Percentiles rank a stretch among this genome's conserved stretches.
Conservation (phyloP, 1,140 invertebrate species). For the Dryas iulia region DNA sequence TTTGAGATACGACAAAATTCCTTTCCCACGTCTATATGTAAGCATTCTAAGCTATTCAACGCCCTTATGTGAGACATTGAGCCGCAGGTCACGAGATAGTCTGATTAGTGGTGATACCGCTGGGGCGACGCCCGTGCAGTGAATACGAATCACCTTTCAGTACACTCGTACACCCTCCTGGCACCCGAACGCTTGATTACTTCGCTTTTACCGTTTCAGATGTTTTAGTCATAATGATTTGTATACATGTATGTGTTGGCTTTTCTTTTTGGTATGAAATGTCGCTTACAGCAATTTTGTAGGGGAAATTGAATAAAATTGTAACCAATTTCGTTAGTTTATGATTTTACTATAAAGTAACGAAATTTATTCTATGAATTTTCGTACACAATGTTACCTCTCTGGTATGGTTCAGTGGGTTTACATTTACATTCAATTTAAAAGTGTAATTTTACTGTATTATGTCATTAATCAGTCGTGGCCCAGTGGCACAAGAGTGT, state of each 20-base stretch:
- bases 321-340: no score
- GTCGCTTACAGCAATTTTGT: not conserved
- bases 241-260: not conserved
- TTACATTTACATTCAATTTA: no score
- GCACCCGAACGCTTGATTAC: constrained; percentile 30
- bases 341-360: no score
- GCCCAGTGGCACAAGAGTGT: no score
- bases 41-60: constrained; percentile 26
- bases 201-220: constrained; percentile 13
- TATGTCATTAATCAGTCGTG: no score
- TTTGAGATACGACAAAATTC: no score
- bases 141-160: constrained; percentile 46
- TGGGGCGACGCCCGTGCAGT: constrained; percentile 36
- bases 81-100: constrained; percentile 50
- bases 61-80: constrained; percentile 28
- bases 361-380: no score
- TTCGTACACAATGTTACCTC: no score
- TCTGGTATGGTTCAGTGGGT: no score
- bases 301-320: no score
- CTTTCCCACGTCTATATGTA: no score
- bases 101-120: constrained; percentile 54
- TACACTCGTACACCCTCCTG: constrained; percentile 32
- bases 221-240: not conserved
- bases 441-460: no score
- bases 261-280: not conserved